phyloP scores from a whole-genome alignment of 2,888 invertebrate species.

The Cosmopolites sordidus region DNA sequence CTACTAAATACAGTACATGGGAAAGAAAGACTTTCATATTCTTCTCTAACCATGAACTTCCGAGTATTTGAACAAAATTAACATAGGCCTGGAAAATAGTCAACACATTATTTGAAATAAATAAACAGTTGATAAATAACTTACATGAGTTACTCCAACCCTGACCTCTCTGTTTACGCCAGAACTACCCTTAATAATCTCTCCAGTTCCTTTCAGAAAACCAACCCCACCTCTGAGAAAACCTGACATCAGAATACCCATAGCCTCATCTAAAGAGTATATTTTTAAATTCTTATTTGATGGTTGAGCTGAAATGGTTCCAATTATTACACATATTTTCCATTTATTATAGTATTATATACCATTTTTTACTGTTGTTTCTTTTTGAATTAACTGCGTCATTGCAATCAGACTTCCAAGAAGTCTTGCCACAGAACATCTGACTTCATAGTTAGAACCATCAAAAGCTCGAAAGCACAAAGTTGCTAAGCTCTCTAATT shows the following conservation, averaged over 20 bases:
- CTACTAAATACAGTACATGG: slow-evolving; percentile 89
- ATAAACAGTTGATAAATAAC: slow-evolving; percentile 17
- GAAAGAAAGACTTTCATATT: slow-evolving; percentile 81
- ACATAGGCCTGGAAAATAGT: slow-evolving; percentile 81
- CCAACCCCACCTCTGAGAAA: slow-evolving; percentile 92
- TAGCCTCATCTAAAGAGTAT: slow-evolving; percentile 83
- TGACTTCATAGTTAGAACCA: slow-evolving; percentile 86
- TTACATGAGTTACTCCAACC: slow-evolving; percentile 94
- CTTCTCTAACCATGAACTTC: slow-evolving; percentile 90
- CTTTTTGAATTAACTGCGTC: slow-evolving; percentile 68
- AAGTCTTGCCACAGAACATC: slow-evolving; percentile 88
- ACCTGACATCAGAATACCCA: slow-evolving; percentile 87
- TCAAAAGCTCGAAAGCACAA: slow-evolving; percentile 90
- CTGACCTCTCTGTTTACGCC: slow-evolving; percentile 93
- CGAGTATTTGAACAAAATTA: slow-evolving; percentile 89
- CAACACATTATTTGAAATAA: background rate
- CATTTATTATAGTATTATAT: slow-evolving; percentile 22
- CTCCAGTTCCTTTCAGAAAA: slow-evolving; percentile 87
- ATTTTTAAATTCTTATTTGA: slow-evolving; percentile 53
- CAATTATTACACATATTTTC: background rate
- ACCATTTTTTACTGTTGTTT: slow-evolving; percentile 42
- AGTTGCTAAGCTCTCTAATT: slow-evolving; percentile 87
- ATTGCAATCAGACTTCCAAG: slow-evolving; percentile 83
- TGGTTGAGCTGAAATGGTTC: slow-evolving; percentile 28
- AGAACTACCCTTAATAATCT: slow-evolving; percentile 93